Evolutionary conservation across 2,888 invertebrate species (phyloP).

Genomic region (Acronicta leporina): DNA sequence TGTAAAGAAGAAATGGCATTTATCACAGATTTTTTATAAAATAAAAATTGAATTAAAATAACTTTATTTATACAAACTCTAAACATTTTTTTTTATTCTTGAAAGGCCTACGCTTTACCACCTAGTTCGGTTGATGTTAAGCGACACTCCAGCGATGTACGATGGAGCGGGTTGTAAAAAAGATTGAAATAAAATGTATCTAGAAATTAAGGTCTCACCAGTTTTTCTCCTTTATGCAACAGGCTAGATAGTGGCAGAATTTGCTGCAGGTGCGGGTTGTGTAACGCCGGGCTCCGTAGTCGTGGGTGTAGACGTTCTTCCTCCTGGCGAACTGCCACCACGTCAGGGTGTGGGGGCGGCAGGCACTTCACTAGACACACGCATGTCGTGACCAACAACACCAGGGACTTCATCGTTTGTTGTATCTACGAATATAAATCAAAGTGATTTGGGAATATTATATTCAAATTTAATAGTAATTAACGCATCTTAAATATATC

Average conservation of each 20-base stretch:
- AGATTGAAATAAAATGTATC: too few relatives aligned
- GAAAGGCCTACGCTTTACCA: too few relatives aligned
- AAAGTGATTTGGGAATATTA: not conserved
- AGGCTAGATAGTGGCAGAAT: conserved; percentile 88
- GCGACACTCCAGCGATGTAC: too few relatives aligned
- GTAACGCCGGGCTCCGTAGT: conserved; percentile 89
- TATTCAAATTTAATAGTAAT: too few relatives aligned
- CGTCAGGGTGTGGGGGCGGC: conserved; percentile 89
- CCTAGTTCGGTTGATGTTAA: too few relatives aligned
- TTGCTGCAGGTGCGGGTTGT: conserved; percentile 87
- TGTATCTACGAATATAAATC: conserved; percentile 28
- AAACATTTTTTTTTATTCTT: too few relatives aligned
- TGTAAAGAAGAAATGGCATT: conserved; percentile 6
- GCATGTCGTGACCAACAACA: conserved; percentile 66
- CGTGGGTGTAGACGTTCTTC: conserved; percentile 89
- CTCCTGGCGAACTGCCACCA: conserved; percentile 87
- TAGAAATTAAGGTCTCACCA: conserved; percentile 71
- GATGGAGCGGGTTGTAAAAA: too few relatives aligned
- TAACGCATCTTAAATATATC: too few relatives aligned
- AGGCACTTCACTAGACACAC: conserved; percentile 64
- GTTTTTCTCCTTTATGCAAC: conserved; percentile 90
- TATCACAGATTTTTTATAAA: not conserved
- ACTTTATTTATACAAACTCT: too few relatives aligned
- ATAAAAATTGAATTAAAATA: too few relatives aligned
- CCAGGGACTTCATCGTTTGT: conserved; percentile 61